Evolutionary conservation across 2,113 vertebrate genomes (phyloP).

Genomic region (Baryphthengus martii): DNA sequence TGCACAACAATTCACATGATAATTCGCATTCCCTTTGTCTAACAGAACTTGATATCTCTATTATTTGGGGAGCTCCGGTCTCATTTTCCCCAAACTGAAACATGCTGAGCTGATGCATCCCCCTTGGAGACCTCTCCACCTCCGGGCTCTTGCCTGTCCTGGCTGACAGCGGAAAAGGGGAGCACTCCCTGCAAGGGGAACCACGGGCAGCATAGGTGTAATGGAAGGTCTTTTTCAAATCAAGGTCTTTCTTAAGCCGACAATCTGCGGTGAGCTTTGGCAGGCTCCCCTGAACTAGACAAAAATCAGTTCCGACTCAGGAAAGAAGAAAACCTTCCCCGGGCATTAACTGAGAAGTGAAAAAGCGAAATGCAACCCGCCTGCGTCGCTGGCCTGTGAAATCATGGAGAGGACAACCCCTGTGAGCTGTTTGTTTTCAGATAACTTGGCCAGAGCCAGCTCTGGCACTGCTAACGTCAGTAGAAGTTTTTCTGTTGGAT

Average conservation of each 20-base stretch:
- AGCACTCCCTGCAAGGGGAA: not conserved
- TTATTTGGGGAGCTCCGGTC: conserved; percentile 19
- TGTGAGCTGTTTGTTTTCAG: not conserved
- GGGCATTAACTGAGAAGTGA: not conserved
- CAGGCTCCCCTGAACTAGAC: not conserved
- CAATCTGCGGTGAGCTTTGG: not conserved
- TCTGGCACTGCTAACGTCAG: not conserved
- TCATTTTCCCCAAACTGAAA: not conserved
- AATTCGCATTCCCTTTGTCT: conserved; percentile 39
- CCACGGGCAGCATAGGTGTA: not conserved
- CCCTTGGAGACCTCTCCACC: not conserved
- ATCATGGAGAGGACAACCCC: not conserved
- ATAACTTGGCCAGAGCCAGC: not conserved
- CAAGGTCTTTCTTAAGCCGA: not conserved
- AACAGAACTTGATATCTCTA: conserved; percentile 43
- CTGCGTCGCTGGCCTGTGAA: not conserved
- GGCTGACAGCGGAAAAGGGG: not conserved
- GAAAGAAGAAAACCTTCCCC: conserved; percentile 3
- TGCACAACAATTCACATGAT: conserved; percentile 38
- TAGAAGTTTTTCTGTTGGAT: conserved; percentile 4
- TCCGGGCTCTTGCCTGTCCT: not conserved
- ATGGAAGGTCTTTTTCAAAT: not conserved
- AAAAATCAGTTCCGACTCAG: not conserved
- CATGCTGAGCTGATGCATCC: not conserved
- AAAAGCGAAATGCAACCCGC: conserved; percentile 26